A percentile compares a stretch with the other conserved stretches of the same genome.
Conservation (phyloP, 2,888 invertebrate genomes). For the Labia minor region DNA sequence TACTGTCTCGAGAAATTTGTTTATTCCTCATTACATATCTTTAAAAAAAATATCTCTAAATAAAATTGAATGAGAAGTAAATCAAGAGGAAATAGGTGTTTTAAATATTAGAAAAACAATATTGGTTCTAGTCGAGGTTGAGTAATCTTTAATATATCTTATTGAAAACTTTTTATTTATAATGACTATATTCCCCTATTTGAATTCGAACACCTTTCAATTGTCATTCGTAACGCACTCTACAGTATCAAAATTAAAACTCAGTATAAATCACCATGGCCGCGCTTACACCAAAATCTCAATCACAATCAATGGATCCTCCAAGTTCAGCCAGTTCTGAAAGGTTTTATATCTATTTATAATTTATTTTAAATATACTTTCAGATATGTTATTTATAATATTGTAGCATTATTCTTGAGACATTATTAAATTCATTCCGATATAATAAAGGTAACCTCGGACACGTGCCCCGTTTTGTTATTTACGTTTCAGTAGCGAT, state of each 20-base stretch:
- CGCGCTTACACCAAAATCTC: slow-evolving; percentile 37
- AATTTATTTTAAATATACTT: neutral
- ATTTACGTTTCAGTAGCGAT: neutral
- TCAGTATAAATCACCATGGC: slow-evolving; percentile 36
- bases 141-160: too few species aligned
- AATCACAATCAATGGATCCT: slow-evolving; percentile 60
- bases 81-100: too few species aligned
- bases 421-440: neutral
- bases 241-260: neutral
- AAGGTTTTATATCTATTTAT: slow-evolving; percentile 64
- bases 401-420: neutral
- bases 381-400: neutral
- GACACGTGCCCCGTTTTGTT: slow-evolving; percentile 32
- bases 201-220: neutral
- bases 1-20: too few species aligned
- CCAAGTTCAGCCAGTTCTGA: slow-evolving; percentile 86
- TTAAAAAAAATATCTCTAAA: too few species aligned
- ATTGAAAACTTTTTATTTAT: too few species aligned
- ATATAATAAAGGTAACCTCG: too few species aligned
- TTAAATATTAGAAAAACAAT: too few species aligned
- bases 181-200: too few species aligned
- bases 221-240: neutral
- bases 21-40: too few species aligned
- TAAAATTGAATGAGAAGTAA: too few species aligned
- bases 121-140: too few species aligned